Conservation (phyloP, 2,113 vertebrate genomes). For the Geothlypis trichas region DNA sequence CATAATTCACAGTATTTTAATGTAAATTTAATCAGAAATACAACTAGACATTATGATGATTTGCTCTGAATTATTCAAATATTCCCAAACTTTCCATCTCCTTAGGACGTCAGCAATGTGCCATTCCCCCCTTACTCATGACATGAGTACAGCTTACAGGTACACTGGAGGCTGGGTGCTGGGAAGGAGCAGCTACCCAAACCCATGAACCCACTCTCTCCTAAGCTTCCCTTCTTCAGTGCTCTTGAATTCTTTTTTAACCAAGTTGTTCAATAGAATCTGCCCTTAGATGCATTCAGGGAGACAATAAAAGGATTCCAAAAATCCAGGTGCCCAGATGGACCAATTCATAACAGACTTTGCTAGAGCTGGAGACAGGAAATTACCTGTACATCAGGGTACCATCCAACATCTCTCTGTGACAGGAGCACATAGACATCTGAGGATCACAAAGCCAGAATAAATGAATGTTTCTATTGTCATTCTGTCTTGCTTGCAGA, state of each 20-base stretch:
- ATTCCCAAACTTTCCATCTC: neutral
- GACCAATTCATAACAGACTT: neutral
- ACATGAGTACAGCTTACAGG: neutral
- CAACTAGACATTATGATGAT: neutral
- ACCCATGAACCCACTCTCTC: neutral
- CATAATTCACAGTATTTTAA: neutral
- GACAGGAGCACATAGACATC: neutral
- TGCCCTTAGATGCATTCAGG: neutral
- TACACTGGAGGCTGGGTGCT: neutral
- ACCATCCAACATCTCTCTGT: neutral
- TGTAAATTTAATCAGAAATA: neutral
- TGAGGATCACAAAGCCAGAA: neutral
- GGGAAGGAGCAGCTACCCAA: neutral
- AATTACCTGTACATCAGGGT: neutral
- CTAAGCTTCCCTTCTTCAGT: neutral
- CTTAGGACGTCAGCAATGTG: neutral
- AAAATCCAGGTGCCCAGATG: neutral
- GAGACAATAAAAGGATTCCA: neutral
- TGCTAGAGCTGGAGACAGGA: neutral
- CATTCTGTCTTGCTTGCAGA: neutral
- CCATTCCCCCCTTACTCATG: neutral
- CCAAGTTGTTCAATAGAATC: neutral
- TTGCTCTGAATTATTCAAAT: neutral
- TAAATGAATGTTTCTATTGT: neutral
- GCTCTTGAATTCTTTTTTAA: neutral